These are phyloP conservation scores for Myotis pilosus DNA, from an alignment of 2,797 vertebrate species.

Conservation along the genomic window DNA sequence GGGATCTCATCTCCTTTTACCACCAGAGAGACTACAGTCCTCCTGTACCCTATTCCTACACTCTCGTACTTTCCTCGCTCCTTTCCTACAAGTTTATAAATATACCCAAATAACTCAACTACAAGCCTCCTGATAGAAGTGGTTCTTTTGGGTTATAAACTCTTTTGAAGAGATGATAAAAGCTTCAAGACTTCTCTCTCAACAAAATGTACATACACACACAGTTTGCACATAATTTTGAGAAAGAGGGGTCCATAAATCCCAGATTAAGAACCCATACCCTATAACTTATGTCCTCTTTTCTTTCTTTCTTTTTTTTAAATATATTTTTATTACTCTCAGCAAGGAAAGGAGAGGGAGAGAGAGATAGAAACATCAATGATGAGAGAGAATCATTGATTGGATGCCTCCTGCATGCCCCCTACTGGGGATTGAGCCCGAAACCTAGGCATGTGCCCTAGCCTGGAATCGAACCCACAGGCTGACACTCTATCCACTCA, in stretches of 20 bases:
- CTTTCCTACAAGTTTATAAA: background rate
- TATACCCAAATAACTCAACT: background rate
- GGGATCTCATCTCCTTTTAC: background rate
- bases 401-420: no score
- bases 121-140: background rate
- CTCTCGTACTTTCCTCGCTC: background rate
- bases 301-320: no score
- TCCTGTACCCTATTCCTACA: background rate
- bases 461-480: no score
- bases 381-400: no score
- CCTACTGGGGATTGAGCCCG: no score
- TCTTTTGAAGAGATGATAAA: background rate
- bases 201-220: background rate
- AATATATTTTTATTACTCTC: no score
- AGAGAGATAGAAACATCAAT: no score
- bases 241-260: background rate
- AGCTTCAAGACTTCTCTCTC: background rate
- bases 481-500: no score
- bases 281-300: background rate
- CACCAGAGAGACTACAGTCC: background rate
- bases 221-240: background rate
- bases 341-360: no score
- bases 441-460: no score
- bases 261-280: background rate
- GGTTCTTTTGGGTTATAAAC: constrained; percentile 7